Base-by-base conservation (phyloP, 2,113 vertebrate species). In the Actenoides hombroni region DNA sequence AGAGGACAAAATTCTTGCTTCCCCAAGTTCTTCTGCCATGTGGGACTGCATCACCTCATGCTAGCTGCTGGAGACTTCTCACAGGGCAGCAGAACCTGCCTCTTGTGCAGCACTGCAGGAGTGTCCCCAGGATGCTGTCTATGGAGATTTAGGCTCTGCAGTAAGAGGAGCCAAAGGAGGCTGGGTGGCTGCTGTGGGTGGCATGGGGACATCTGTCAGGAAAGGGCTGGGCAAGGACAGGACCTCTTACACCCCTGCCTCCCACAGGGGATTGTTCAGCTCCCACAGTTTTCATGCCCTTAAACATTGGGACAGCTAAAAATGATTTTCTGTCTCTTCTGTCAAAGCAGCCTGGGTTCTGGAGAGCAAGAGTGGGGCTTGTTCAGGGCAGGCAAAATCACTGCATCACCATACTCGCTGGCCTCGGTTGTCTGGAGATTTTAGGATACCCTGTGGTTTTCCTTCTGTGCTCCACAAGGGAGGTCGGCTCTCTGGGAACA, bases 121-220 rank as follows among this genome's bases (percentile, higher is more conserved):
- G 31, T 49, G 29, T 11, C 46, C 20, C 11, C 0, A 3, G 17
- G 44, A 13, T 6, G 21, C 5, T 65, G 16, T 12, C 0, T 37
- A 60, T 25, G 44, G 53, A 57, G 20, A 3, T 74, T 39, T 5
- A 16, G 56, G 25, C 42, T 75, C 67, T 35, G 60, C 60, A 69
- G 39, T 11, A 40, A 71, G 51, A 83, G 57, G 12, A 73, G 29
- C n/a, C 65, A 65, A 83, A 78, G 44, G 79, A 83, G 21, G 6
- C 25, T 56, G 53, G 29, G 56, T 37, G 64, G 35, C 76, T 70
- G 64, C 63, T 44, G 59, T 21, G 35, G 35, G 13, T 2, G 20
- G 26, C 63, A 77, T 71, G 40, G 67, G 29, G 67, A 68, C 61
- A 49, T 10, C 0, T 0, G 8, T 57, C 5, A 6, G 21, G 28